phyloP scores from a whole-genome alignment of 2,888 invertebrate genomes.

The Campoplex capitator region DNA sequence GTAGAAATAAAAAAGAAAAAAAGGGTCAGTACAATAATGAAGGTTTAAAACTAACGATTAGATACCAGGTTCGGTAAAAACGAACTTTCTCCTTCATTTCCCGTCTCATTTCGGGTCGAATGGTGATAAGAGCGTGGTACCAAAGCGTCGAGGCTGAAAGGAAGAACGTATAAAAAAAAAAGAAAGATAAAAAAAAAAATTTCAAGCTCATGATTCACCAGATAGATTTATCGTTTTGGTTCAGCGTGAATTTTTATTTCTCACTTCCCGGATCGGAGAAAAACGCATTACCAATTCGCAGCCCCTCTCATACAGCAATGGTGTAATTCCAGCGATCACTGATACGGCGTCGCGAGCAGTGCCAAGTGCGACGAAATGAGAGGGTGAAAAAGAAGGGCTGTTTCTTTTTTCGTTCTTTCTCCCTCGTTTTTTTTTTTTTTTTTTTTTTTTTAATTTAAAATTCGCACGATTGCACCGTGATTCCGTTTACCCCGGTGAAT shows the following conservation, averaged over 20 bases:
- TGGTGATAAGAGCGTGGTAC: slow-evolving; percentile 51
- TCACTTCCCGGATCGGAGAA: slow-evolving; percentile 49
- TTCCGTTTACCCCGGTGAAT: slow-evolving; percentile 45
- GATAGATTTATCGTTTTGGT: slow-evolving; percentile 63
- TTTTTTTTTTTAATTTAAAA: slow-evolving; percentile 37
- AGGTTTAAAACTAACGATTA: neutral
- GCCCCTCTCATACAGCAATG: neutral
- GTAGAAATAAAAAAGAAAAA: neutral
- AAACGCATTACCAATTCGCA: slow-evolving; percentile 57
- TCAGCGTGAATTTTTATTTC: slow-evolving; percentile 53
- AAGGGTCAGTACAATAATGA: neutral
- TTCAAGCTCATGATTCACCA: slow-evolving; percentile 60
- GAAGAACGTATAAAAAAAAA: slow-evolving; percentile 13
- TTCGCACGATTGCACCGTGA: slow-evolving; percentile 46
- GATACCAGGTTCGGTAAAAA: neutral
- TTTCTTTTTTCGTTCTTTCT: neutral
- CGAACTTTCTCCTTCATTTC: slow-evolving; percentile 3
- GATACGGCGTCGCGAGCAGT: slow-evolving; percentile 51
- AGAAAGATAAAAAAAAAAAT: slow-evolving; percentile 25
- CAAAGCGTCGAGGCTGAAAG: slow-evolving; percentile 25
- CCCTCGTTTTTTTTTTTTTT: slow-evolving; percentile 7
- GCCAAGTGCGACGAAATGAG: slow-evolving; percentile 22
- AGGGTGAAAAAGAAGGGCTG: slow-evolving; percentile 12
- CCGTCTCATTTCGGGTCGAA: neutral
- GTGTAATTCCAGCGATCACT: slow-evolving; percentile 67